A percentile compares a stretch with the other conserved stretches of the same genome.
These are phyloP conservation scores for Gymnogyps californianus DNA, from an alignment of 2,113 vertebrate genomes.

Conservation along the genomic window DNA sequence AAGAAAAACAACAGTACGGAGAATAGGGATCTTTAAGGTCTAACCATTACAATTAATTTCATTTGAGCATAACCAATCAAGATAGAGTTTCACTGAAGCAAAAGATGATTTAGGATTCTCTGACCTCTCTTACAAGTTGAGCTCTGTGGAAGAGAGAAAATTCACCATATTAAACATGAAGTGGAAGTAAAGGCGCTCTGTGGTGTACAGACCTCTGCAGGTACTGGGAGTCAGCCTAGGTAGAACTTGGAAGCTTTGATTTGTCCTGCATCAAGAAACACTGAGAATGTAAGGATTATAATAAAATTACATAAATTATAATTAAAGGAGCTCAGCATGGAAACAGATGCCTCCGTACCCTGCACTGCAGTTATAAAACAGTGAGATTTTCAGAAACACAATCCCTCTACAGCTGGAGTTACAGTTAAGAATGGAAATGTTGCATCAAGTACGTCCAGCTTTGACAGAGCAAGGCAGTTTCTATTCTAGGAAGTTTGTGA, in stretches of 20 bases:
- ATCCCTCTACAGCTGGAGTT: neutral
- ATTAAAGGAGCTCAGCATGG: neutral
- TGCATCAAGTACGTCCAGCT: neutral
- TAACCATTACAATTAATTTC: neutral
- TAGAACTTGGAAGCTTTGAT: neutral
- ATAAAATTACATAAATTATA: neutral
- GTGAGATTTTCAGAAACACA: neutral
- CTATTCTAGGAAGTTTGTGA: neutral
- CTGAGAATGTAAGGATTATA: neutral
- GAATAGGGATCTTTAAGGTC: neutral
- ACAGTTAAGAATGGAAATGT: neutral
- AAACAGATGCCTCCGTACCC: neutral
- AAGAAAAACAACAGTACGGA: neutral
- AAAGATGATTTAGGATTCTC: neutral
- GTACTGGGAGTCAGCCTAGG: too few relatives aligned
- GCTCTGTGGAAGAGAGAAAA: neutral
- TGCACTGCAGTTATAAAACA: neutral
- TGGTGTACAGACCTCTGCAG: neutral
- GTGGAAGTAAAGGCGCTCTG: neutral
- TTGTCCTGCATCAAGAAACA: neutral
- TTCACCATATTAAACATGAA: neutral
- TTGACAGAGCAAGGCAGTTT: neutral
- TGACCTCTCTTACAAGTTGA: neutral
- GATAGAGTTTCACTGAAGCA: neutral
- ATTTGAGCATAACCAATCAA: neutral